phyloP scores from a whole-genome alignment of 2,113 vertebrate genomes.

The Mus pahari region DNA sequence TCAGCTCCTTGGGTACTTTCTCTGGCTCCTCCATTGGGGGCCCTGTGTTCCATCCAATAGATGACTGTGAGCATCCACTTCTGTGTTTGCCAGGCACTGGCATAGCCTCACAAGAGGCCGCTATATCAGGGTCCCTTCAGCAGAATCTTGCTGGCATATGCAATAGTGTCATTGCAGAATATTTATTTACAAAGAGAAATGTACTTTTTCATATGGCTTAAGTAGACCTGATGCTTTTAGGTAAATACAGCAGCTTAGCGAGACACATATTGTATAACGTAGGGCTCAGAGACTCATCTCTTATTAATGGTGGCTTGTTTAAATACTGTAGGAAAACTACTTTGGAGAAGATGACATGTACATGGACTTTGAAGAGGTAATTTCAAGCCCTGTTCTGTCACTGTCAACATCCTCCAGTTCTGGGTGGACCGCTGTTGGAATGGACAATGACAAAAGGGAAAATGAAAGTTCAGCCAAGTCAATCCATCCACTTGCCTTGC shows the following conservation, averaged over 20 bases:
- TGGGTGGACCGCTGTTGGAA: slow-evolving; percentile 95
- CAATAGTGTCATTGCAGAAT: no score
- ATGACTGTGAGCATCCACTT: no score
- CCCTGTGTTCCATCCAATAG: no score
- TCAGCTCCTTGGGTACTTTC: no score
- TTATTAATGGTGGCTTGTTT: neutral
- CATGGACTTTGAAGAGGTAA: slow-evolving; percentile 96
- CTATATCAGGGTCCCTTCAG: no score
- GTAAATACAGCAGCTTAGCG: neutral
- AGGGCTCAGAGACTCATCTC: neutral
- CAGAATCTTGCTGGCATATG: no score
- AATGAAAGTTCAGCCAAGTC: slow-evolving; percentile 85
- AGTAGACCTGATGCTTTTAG: slow-evolving; percentile 26
- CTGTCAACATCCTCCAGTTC: slow-evolving; percentile 94
- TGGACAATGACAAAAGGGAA: slow-evolving; percentile 90
- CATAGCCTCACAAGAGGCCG: no score
- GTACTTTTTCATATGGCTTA: neutral
- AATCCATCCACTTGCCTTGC: slow-evolving; percentile 92
- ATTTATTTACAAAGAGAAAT: slow-evolving; percentile 45
- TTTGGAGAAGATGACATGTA: slow-evolving; percentile 99
- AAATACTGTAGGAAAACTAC: slow-evolving; percentile 94
- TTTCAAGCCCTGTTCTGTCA: slow-evolving; percentile 95
- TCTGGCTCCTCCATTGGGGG: no score
- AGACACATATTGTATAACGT: neutral
- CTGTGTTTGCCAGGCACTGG: no score